These are phyloP conservation scores for Acropternis orthonyx DNA, from an alignment of 2,797 vertebrate species.

Conservation along the genomic window DNA sequence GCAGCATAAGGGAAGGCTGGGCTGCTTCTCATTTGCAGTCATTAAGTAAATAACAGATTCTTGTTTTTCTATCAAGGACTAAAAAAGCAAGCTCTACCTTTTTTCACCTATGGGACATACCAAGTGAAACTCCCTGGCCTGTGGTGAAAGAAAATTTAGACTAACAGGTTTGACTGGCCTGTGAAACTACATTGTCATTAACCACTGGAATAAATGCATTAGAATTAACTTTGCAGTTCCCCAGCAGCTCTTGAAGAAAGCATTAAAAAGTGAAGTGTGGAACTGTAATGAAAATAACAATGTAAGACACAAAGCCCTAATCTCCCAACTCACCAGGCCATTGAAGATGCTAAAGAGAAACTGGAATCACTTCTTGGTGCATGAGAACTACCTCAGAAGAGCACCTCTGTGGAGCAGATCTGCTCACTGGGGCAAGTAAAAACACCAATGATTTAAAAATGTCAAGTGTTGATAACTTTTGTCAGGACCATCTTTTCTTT, in stretches of 20 bases:
- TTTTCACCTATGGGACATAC: not conserved
- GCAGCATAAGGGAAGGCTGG: not conserved
- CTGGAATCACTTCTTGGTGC: not conserved
- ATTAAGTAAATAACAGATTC: not conserved
- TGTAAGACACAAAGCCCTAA: not conserved
- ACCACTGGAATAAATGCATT: not conserved
- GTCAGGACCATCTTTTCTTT: not conserved
- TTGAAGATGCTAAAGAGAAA: not conserved
- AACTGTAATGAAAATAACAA: not conserved
- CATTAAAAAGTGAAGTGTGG: not conserved
- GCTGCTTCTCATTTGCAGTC: not conserved
- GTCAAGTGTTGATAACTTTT: not conserved
- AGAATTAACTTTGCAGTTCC: not conserved
- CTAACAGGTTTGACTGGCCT: not conserved
- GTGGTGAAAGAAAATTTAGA: not conserved
- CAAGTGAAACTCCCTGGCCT: not conserved
- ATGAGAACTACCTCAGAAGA: not conserved
- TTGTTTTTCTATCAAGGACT: not conserved
- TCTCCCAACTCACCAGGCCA: not conserved
- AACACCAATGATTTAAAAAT: not conserved
- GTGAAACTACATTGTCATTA: not conserved
- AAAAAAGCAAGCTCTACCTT: not conserved
- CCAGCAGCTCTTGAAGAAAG: not conserved
- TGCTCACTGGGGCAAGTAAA: not conserved
- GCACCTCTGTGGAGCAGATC: not conserved